Conservation (phyloP, 2,888 invertebrate genomes). For the Petrolisthes cinctipes region DNA sequence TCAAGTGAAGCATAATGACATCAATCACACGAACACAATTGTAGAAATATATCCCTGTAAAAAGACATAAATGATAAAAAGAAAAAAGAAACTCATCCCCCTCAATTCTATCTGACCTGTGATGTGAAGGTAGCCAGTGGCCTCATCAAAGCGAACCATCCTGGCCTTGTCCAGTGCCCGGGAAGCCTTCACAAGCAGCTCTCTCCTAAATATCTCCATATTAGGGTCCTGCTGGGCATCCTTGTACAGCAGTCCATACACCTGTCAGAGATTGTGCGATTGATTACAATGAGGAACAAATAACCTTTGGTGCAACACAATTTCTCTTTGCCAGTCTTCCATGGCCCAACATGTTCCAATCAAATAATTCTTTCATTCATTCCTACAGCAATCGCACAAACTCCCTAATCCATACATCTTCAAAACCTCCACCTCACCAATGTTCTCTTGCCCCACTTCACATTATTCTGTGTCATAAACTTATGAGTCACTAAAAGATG, state of each 20-base stretch:
- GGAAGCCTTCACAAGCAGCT: slow-evolving; percentile 84
- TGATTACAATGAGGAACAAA: neutral
- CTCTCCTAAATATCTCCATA: slow-evolving; percentile 81
- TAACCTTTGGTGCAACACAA: too few species aligned
- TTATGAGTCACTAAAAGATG: too few species aligned
- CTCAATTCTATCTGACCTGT: slow-evolving; percentile 68
- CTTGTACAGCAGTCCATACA: slow-evolving; percentile 78
- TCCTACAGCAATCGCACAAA: too few species aligned
- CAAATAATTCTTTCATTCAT: too few species aligned
- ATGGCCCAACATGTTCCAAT: too few species aligned
- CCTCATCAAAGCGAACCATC: slow-evolving; percentile 92
- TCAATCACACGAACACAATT: neutral
- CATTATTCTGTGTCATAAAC: too few species aligned
- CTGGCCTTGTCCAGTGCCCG: slow-evolving; percentile 88
- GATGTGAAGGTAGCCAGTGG: slow-evolving; percentile 81
- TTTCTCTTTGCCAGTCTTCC: too few species aligned
- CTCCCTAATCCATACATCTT: too few species aligned
- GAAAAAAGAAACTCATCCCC: neutral
- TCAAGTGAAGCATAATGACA: neutral
- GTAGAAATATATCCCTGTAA: neutral
- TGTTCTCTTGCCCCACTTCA: too few species aligned
- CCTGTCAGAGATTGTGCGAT: slow-evolving; percentile 66
- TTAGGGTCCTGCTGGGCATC: slow-evolving; percentile 81
- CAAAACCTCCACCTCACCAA: too few species aligned
- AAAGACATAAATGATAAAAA: neutral